Evolutionary conservation across 2,113 vertebrate species (phyloP).

Genomic region (Corvus moneduloides): DNA sequence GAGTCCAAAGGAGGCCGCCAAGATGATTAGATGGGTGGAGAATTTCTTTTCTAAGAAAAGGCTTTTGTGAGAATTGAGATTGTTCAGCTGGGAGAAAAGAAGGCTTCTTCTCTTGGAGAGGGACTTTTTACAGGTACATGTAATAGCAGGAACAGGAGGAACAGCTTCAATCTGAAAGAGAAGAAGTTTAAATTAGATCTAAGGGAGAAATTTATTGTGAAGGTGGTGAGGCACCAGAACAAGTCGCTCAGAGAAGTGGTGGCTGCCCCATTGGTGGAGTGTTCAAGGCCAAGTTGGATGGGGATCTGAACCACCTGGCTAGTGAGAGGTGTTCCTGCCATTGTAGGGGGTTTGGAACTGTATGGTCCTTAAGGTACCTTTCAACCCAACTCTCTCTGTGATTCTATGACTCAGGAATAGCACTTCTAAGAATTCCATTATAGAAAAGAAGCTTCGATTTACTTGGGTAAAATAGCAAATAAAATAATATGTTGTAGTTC

Average conservation of each 20-base stretch:
- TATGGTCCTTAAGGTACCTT: not conserved
- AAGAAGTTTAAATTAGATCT: not conserved
- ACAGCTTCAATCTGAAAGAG: not conserved
- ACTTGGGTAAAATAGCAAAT: not conserved
- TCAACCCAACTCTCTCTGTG: not conserved
- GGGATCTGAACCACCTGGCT: not conserved
- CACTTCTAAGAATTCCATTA: not conserved
- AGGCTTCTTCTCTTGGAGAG: not conserved
- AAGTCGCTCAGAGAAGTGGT: not conserved
- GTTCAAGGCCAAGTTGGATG: not conserved
- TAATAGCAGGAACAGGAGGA: not conserved
- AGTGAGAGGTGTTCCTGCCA: not conserved
- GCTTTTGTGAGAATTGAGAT: not conserved
- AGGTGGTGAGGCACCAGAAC: fast-evolving
- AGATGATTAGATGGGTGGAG: not conserved
- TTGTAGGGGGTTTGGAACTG: not conserved
- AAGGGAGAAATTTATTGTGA: not conserved
- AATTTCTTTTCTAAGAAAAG: not conserved
- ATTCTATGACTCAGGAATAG: not conserved
- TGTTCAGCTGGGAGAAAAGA: not conserved
- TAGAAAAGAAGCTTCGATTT: not conserved
- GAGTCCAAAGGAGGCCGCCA: not conserved
- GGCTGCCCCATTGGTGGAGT: fast-evolving
- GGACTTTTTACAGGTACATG: not conserved
- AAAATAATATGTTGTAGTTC: not conserved